These are phyloP conservation scores for Pseudomyrmex gracilis DNA, from an alignment of 1,140 invertebrate genomes.

Conservation along the genomic window DNA sequence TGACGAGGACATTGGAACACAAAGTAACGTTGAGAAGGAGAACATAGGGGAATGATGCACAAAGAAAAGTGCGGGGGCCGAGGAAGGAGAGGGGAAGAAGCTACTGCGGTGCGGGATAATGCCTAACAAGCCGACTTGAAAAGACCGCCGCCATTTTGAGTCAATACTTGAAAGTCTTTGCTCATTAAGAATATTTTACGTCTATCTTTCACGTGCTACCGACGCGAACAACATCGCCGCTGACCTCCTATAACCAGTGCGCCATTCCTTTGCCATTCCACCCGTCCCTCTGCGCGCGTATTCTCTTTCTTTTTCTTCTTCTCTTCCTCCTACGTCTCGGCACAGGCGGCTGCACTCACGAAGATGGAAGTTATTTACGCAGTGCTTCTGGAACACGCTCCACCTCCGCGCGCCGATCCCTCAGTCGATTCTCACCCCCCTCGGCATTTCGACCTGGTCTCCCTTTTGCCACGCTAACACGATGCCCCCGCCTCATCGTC, in stretches of 20 bases:
- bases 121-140: constrained; percentile 85
- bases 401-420: constrained; percentile 65
- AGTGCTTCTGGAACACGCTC: constrained; percentile 69
- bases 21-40: constrained; percentile 46
- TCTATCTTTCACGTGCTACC: constrained; percentile 68
- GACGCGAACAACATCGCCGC: constrained; percentile 59
- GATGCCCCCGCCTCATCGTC: constrained; percentile 55
- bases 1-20: constrained; percentile 50
- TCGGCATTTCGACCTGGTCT: constrained; percentile 57
- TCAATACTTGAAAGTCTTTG: constrained; percentile 85
- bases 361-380: constrained; percentile 81
- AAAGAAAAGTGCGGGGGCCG: constrained; percentile 55
- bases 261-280: constrained; percentile 59
- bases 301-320: constrained; percentile 58
- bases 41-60: constrained; percentile 45
- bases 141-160: constrained; percentile 84
- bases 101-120: constrained; percentile 78
- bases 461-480: constrained; percentile 70
- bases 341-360: constrained; percentile 69
- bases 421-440: constrained; percentile 66
- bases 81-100: neutral
- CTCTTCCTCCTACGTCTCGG: constrained; percentile 54
- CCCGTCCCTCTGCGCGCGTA: constrained; percentile 24
- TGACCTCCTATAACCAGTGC: constrained; percentile 53
- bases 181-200: constrained; percentile 85